Evolutionary conservation across 2,888 invertebrate species (phyloP), one percentile per base, ranked within the genome.

Genomic region (Eremobia ochroleuca): DNA sequence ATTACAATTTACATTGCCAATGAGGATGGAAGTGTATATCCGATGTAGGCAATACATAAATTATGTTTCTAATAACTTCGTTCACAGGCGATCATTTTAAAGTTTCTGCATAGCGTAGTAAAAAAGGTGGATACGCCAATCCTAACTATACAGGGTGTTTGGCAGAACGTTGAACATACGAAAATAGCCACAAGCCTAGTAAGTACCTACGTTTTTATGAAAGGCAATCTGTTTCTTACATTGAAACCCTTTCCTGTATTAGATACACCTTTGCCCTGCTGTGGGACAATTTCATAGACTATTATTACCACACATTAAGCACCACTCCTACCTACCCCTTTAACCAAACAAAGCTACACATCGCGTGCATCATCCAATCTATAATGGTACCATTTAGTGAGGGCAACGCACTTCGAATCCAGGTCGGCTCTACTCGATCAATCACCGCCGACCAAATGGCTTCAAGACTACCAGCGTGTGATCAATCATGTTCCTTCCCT

Each of bases 401-500:
- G 92, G 89, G 85, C 88, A 89, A 90, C 88, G 88, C 85, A 90
- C 89, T 77, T 81, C 76, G 77, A 73, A 91, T 86, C 78, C 70
- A 74, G 82, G 88, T 85, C 88, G 76, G 81, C 70, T 76, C 83
- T 77, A 52, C 81, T 73, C 90, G 87, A 92, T 92, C 92, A 90
- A 93, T 93, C 92, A 92, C 74, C 75, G 83, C 87, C 76, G 69
- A 83, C 83, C 87, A 83, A 90, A 89, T 81, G 68, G 84, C 78
- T 82, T 77, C 34, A 72, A 85, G 71, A 78, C 68, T 79, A 76
- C 77, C 82, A 70, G 58, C 85, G 73, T 77, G 87, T 83, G 81
- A 92, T 92, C 92, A 88, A 92, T 92, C 93, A 92, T 89, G 79
- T 86, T 73, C 82, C 79, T 76, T 84, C 84, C 81, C 73, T 81